Evolutionary conservation across 2,113 vertebrate genomes (phyloP).

Genomic region (Zingel zingel): DNA sequence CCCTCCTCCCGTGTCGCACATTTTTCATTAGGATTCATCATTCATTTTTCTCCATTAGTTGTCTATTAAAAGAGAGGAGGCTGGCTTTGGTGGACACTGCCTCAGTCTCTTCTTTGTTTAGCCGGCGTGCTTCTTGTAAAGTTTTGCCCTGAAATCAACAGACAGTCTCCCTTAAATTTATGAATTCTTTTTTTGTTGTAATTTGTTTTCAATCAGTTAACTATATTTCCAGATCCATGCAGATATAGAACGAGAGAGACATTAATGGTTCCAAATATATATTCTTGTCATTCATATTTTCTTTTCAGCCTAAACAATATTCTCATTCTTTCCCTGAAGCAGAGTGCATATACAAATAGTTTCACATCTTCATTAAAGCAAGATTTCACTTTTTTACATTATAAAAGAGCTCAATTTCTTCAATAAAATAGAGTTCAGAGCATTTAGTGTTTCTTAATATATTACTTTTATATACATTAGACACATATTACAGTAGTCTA

Average conservation of each 20-base stretch:
- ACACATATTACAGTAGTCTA: background rate
- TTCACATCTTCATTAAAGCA: background rate
- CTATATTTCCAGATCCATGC: background rate
- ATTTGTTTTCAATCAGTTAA: background rate
- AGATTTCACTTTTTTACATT: background rate
- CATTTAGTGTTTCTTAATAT: background rate
- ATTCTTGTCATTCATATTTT: background rate
- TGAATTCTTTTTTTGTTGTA: background rate
- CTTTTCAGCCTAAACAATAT: background rate
- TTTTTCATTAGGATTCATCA: constrained; percentile 78
- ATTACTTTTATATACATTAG: background rate
- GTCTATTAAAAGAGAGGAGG: constrained; percentile 56
- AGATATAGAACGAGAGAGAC: background rate
- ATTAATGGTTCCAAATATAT: background rate
- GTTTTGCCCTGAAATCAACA: constrained; percentile 6
- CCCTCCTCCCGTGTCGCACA: constrained; percentile 29
- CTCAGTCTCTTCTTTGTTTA: background rate
- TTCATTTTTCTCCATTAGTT: constrained; percentile 73
- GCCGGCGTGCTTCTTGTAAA: background rate
- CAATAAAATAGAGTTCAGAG: background rate
- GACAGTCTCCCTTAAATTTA: background rate
- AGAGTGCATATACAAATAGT: background rate
- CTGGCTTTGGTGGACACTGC: constrained; percentile 31
- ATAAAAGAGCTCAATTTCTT: background rate
- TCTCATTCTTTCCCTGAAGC: background rate